These are phyloP conservation scores for Colistium nudipinnis DNA, from an alignment of 2,113 vertebrate genomes.

Conservation along the genomic window DNA sequence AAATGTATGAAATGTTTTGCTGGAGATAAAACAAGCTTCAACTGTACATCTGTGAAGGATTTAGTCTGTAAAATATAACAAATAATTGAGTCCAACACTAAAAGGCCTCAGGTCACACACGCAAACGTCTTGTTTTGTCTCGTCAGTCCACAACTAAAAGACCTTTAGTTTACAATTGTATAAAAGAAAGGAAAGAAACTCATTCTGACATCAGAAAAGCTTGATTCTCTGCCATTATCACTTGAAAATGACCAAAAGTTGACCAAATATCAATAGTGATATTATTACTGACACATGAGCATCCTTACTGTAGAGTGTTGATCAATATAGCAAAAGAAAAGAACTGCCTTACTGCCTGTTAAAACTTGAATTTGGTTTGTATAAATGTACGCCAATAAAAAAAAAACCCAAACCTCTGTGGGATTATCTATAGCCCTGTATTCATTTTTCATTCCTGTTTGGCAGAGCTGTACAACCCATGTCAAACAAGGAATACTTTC, in stretches of 20 bases:
- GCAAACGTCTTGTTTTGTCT: too few species aligned
- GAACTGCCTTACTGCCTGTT: neutral
- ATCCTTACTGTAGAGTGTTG: neutral
- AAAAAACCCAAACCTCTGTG: neutral
- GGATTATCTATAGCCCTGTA: constrained; percentile 20
- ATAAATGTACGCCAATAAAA: neutral
- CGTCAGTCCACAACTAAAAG: neutral
- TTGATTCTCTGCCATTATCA: neutral
- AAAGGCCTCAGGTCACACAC: neutral
- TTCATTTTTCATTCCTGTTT: constrained; percentile 38
- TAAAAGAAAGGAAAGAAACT: neutral
- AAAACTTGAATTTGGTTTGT: neutral
- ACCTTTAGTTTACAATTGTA: neutral
- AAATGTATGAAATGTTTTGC: constrained; percentile 5
- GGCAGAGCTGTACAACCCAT: constrained; percentile 8
- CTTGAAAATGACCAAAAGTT: neutral
- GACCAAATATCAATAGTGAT: neutral
- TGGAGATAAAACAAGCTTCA: neutral
- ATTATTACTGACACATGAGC: neutral
- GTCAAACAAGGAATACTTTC: constrained; percentile 65
- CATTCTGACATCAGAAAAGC: neutral
- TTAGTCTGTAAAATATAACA: neutral
- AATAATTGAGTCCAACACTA: neutral
- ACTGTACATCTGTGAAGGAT: neutral
- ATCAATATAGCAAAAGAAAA: neutral